These are phyloP conservation scores for Neostethus bicornis DNA, from an alignment of 2,797 vertebrate genomes.

Conservation along the genomic window DNA sequence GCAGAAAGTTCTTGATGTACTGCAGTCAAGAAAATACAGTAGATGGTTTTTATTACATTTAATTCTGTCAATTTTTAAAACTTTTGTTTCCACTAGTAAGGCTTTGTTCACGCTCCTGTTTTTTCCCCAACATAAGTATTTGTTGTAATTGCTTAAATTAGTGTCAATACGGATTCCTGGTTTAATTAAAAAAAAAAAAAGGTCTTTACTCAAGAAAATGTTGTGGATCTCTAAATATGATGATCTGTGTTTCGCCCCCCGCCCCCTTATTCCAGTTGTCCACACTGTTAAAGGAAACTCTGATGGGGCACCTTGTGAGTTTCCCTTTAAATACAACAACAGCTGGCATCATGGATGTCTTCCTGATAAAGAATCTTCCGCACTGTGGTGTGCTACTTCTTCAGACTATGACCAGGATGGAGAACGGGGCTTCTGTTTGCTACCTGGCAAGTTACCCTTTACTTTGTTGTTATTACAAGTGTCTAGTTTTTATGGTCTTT, in stretches of 20 bases:
- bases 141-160: neutral
- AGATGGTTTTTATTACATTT: neutral
- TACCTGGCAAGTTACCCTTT: slow-evolving; percentile 78
- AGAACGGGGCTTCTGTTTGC: slow-evolving; percentile 88
- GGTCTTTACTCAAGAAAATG: neutral
- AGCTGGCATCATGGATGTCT: slow-evolving; percentile 91
- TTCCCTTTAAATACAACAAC: slow-evolving; percentile 86
- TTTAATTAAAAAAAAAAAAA: neutral
- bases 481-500: neutral
- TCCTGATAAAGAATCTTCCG: slow-evolving; percentile 36
- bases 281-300: slow-evolving; percentile 90
- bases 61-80: neutral
- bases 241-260: no score
- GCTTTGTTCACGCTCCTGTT: neutral
- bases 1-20: no score
- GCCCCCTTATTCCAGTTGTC: slow-evolving; percentile 80
- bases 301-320: slow-evolving; percentile 86
- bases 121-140: neutral
- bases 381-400: slow-evolving; percentile 87
- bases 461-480: neutral
- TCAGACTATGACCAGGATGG: slow-evolving; percentile 76
- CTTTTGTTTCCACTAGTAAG: neutral
- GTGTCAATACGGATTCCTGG: neutral
- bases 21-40: neutral
- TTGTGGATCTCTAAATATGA: neutral